Base-by-base conservation (phyloP, 2,797 vertebrate species). In the Typhlichthys subterraneus region DNA sequence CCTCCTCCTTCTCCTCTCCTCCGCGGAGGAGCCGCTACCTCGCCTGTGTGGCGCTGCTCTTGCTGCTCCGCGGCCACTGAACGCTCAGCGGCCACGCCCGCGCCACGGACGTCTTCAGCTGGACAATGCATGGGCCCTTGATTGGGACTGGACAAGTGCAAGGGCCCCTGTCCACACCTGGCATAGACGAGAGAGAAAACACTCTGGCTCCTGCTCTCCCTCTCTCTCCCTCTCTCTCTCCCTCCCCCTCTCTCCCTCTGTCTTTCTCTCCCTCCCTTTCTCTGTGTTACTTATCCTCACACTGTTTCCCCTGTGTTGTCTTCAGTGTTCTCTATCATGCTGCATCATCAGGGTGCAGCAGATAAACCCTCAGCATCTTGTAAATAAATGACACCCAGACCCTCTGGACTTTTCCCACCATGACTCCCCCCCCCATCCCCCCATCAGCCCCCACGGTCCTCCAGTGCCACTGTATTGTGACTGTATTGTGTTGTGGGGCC, bases 31-130 rank as follows among this genome's bases (percentile, higher is more conserved):
- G 60, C 38, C 66, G 59, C 60, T 19, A 33, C 76, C 72, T 77
- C 63, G 45, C 69, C 29, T 55, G 12, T 2, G 59, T 76, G 57
- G 66, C 67, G 12, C 29, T 90, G 47, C 61, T 87, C 50, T 63
- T 91, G 47, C 82, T 82, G 56, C 57, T 83, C 5, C 52, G 70
- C 49, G 76, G 14, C 11, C 90, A 90, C 83, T 94, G 88, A 93
- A 83, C 67, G 9, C 42, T 33, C 9, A 14, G 4, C n/a, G 11
- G 19, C 53, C 14, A 61, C 59, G 14, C 42, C 53, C 14, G 45
- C 45, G 23, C 42, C 33, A 45, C 29, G 29, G 5, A 42, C 55
- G 14, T 19, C n/a, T 14, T 10, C 33, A 4, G n/a, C 47, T 12
- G 12, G 47, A 12, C 23, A 29, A 29, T 29, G 15, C 4, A 54